phyloP scores from a whole-genome alignment of 53 echinoderm and acorn worm species.

The Holothuria scabra region DNA sequence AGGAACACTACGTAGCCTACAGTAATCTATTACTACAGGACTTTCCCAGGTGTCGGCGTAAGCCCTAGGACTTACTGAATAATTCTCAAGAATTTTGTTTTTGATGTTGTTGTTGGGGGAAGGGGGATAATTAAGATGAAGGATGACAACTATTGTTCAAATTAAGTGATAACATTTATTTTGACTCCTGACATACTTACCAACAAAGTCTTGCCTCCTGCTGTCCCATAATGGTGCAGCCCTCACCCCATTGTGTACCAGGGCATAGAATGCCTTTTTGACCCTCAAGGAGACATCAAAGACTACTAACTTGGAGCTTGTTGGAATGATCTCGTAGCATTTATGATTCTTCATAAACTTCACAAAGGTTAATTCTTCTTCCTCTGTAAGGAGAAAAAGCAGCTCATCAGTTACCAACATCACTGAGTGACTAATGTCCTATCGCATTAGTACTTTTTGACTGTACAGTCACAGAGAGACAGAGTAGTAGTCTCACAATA shows the following conservation, averaged over 20 bases:
- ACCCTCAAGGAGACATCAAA: constrained; percentile 91
- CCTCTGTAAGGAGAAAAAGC: constrained; percentile 55
- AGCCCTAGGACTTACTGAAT: too few relatives aligned
- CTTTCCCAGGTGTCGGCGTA: too few relatives aligned
- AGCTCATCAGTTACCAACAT: not conserved
- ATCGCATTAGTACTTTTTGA: too few relatives aligned
- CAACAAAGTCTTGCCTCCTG: constrained; percentile 88
- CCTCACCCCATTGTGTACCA: constrained; percentile 97
- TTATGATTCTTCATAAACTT: constrained; percentile 97
- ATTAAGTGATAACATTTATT: too few relatives aligned
- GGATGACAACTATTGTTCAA: too few relatives aligned
- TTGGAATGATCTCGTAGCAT: constrained; percentile 98
- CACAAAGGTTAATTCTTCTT: constrained; percentile 91
- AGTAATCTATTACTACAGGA: too few relatives aligned
- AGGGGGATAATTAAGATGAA: too few relatives aligned
- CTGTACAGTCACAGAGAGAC: too few relatives aligned
- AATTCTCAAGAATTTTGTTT: too few relatives aligned
- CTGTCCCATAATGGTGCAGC: constrained; percentile 99
- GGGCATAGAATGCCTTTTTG: constrained; percentile 97
- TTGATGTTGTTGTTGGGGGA: too few relatives aligned
- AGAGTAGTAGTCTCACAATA: too few relatives aligned
- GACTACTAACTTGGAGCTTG: constrained; percentile 95
- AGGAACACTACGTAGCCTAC: too few relatives aligned
- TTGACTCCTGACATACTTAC: constrained; percentile 48
- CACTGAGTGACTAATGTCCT: not conserved